Evolutionary conservation across 2,888 invertebrate species (phyloP).

Genomic region (Pseudococcus jackbeardsleyi): DNA sequence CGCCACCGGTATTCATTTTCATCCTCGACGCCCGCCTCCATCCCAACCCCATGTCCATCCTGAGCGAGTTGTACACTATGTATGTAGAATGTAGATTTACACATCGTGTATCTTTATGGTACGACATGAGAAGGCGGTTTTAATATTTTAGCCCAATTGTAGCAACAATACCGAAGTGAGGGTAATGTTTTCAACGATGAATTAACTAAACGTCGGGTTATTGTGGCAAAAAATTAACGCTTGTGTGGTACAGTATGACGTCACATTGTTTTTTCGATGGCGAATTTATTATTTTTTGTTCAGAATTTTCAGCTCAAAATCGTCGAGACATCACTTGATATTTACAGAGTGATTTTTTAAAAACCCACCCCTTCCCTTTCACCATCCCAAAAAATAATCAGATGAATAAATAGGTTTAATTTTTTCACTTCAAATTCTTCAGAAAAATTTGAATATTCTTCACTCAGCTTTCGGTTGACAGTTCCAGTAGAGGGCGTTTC

Average conservation of each 20-base stretch:
- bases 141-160: conserved; percentile 16
- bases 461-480: no score
- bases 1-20: conserved; percentile 14
- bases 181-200: not conserved
- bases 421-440: no score
- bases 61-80: not conserved
- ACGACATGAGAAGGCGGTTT: not conserved
- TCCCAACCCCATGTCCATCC: no score
- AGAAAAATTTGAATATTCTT: no score
- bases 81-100: not conserved
- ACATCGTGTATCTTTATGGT: not conserved
- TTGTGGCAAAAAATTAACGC: not conserved
- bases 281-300: no score
- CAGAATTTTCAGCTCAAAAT: not conserved
- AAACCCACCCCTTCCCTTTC: no score
- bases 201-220: not conserved
- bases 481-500: no score
- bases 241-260: not conserved
- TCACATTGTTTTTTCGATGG: no score
- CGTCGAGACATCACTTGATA: not conserved
- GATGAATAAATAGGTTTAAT: no score
- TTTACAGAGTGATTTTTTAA: not conserved
- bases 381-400: no score
- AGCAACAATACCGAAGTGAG: not conserved
- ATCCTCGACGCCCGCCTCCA: not conserved